Conservation (phyloP, 1,140 invertebrate species). For the Drosophila lowei region DNA sequence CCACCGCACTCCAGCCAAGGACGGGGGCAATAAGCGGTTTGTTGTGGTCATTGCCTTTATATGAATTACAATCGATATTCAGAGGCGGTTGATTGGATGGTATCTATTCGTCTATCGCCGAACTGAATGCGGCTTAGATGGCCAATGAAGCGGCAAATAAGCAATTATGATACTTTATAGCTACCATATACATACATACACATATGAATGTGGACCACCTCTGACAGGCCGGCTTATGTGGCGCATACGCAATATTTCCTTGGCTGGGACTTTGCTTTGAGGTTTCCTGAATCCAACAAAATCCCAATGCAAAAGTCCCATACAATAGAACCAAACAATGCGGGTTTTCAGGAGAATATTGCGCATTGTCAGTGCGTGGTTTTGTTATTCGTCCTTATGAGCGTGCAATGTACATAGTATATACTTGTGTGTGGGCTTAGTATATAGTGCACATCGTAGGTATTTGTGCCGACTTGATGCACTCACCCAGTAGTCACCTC, state of each 20-base stretch:
- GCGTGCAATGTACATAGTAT: not conserved
- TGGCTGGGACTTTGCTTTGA: slow-evolving; percentile 21
- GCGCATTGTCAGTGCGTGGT: slow-evolving; percentile 56
- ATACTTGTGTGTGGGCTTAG: not conserved
- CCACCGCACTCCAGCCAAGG: slow-evolving; percentile 5
- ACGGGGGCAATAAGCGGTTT: slow-evolving; percentile 16
- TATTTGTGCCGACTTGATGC: slow-evolving; percentile 34
- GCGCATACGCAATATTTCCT: slow-evolving; percentile 49
- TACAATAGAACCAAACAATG: slow-evolving; percentile 45
- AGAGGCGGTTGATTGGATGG: slow-evolving; percentile 7
- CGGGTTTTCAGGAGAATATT: slow-evolving; percentile 32
- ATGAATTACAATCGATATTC: slow-evolving; percentile 56
- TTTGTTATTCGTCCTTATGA: slow-evolving; percentile 24
- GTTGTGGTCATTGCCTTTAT: slow-evolving; percentile 53
- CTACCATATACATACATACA: not conserved
- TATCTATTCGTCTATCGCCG: slow-evolving; percentile 13
- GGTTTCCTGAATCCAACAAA: slow-evolving; percentile 6
- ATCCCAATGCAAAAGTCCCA: not conserved
- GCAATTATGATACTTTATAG: slow-evolving; percentile 54
- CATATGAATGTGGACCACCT: slow-evolving; percentile 20
- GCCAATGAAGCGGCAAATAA: slow-evolving; percentile 65
- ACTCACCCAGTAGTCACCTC: slow-evolving; percentile 5
- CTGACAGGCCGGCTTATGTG: slow-evolving; percentile 36
- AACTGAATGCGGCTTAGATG: slow-evolving; percentile 41
- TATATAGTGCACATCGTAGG: slow-evolving; percentile 2